A percentile compares a stretch with the other conserved stretches of the same genome.
These are phyloP conservation scores for Podarcis siculus DNA, from an alignment of 2,797 vertebrate species.

Conservation along the genomic window DNA sequence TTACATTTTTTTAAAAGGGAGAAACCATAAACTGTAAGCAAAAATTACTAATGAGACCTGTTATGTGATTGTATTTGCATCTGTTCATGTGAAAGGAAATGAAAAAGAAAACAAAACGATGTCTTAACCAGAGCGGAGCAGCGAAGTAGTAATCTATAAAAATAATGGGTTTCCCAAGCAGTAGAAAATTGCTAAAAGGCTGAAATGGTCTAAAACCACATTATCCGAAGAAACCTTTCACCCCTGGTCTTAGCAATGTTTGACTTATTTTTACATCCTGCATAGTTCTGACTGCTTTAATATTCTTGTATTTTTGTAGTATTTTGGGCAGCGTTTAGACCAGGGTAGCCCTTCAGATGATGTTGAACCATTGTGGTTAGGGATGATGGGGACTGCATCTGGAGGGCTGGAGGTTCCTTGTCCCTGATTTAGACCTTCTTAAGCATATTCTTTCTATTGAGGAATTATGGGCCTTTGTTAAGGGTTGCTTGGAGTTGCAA, in stretches of 20 bases:
- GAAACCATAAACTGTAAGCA: neutral
- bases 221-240: neutral
- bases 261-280: neutral
- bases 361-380: too few species aligned
- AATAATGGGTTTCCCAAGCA: neutral
- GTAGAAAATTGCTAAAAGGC: neutral
- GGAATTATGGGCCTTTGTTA: too few species aligned
- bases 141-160: neutral
- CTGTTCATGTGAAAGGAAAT: neutral
- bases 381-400: too few species aligned
- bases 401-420: too few species aligned
- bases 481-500: too few species aligned
- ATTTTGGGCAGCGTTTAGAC: neutral
- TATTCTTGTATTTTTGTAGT: neutral
- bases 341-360: too few species aligned
- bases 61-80: neutral
- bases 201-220: neutral
- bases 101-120: neutral
- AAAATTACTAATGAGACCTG: neutral
- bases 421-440: too few species aligned
- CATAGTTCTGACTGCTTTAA: neutral
- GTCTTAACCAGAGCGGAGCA: neutral
- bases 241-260: neutral
- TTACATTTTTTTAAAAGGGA: neutral
- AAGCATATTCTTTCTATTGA: too few species aligned